phyloP scores from a whole-genome alignment of 2,888 invertebrate genomes.

The Thysanoteuthis rhombus region DNA sequence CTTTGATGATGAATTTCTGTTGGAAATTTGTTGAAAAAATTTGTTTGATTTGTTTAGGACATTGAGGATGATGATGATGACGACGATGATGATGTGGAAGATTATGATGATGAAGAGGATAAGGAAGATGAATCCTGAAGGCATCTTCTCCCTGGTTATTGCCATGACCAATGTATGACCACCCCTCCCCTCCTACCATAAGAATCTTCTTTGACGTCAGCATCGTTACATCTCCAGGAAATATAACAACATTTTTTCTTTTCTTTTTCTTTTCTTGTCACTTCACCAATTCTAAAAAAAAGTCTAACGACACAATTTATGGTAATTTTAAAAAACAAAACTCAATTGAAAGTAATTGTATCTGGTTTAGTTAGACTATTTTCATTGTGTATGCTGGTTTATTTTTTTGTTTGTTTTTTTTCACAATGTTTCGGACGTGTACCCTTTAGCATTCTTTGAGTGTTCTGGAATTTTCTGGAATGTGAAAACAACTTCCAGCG shows the following conservation, averaged over 20 bases:
- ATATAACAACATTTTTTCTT: not conserved
- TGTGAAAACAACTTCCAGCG: no score
- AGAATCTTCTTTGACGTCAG: not conserved
- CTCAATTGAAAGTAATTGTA: not conserved
- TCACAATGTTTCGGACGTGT: no score
- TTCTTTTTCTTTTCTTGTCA: not conserved
- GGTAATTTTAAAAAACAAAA: no score
- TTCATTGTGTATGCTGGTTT: no score
- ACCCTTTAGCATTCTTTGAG: no score
- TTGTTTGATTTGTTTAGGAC: not conserved
- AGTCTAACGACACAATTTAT: not conserved
- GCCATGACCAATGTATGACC: not conserved
- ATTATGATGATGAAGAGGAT: conserved; percentile 53
- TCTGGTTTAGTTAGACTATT: no score
- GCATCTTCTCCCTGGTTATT: not conserved
- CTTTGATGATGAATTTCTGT: no score
- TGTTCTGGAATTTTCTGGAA: no score
- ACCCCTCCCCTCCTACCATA: not conserved
- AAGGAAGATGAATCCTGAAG: conserved; percentile 34
- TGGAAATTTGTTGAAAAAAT: not conserved
- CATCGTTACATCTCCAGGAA: not conserved
- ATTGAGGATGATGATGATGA: conserved; percentile 49
- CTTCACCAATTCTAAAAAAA: not conserved
- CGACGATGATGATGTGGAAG: conserved; percentile 43
- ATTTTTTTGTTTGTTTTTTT: no score